Evolutionary conservation across 2,797 vertebrate genomes (phyloP), one percentile per base, ranked within the genome.

Genomic region (Neosilurus hyrtlii): DNA sequence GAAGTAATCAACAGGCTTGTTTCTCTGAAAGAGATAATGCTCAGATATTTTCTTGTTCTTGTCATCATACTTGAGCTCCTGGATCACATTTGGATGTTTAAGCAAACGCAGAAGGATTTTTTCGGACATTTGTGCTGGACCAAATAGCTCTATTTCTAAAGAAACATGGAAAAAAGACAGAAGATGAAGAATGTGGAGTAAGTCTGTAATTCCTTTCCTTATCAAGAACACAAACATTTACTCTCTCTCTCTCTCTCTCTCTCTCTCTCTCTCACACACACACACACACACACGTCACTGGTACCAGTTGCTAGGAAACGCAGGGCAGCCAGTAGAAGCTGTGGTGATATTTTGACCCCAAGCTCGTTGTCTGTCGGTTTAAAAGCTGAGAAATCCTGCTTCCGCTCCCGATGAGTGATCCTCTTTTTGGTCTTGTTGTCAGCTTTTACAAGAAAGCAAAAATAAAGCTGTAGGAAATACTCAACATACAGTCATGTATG

Each of bases 241-340:
- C 37, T 61, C 30, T 24, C 16, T 37, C 65, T 14, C 65, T 37
- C 65, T 20, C 12, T 30, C 6, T 20, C 24, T 16, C 24, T 2
- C 62, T 8, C 59, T 61, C 8, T 43, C 15, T 72, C 20, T 24
- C 18, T 26, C 22, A 66, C 52, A 63, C 37, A 67, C 59, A 61
- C 59, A 67, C 37, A 78, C n/a, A 59, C 61, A 81, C 35, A 52
- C 18, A 20, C 20, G 52, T 30, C 59, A 72, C 80, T 43, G 82
- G 26, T 96, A 99, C 97, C 97, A 95, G 97, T 97, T 88, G 96
- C 96, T 92, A 99, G 96, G 92, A 99, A 99, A 82, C 96, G 96
- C 81, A 98, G 97, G 0, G 97, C 97, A 10, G 97, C 97, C 86
- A 99, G 91, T 56, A 99, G 95, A 7, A 99, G 96, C 92, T 99